Conservation (phyloP, 1,140 invertebrate genomes). For the Chlorops oryzae region DNA sequence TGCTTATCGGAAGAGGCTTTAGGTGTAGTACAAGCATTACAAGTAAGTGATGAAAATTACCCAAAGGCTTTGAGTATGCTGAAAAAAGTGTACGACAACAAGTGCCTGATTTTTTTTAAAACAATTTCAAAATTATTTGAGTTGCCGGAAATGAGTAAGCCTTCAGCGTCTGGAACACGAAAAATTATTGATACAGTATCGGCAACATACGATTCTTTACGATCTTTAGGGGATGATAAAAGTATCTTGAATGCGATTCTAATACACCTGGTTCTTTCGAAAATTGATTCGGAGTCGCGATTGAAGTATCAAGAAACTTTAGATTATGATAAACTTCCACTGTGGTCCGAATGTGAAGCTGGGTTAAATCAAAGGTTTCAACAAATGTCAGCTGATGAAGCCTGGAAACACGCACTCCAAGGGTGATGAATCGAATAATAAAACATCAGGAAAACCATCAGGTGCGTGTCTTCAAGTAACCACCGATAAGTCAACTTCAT, state of each 20-base stretch:
- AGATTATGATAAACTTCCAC: slow-evolving; percentile 7
- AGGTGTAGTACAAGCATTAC: slow-evolving; percentile 9
- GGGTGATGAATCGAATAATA: slow-evolving; percentile 1
- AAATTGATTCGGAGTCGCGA: slow-evolving; percentile 7
- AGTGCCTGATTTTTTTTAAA: slow-evolving; percentile 7
- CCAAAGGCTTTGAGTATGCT: slow-evolving; percentile 10
- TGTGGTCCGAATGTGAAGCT: slow-evolving; percentile 11
- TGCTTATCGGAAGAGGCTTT: too few species aligned
- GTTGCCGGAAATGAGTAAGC: slow-evolving; percentile 1
- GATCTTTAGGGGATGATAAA: slow-evolving; percentile 11
- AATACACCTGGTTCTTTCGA: slow-evolving; percentile 12
- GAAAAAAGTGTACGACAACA: slow-evolving; percentile 12
- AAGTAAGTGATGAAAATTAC: slow-evolving; percentile 8
- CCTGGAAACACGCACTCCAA: neutral
- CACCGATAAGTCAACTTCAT: too few species aligned
- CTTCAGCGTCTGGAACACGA: slow-evolving; percentile 4
- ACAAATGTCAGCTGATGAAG: slow-evolving; percentile 12
- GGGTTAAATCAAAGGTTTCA: slow-evolving; percentile 7
- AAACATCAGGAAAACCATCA: too few species aligned
- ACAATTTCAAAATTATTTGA: neutral
- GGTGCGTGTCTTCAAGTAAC: too few species aligned
- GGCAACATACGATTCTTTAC: slow-evolving; percentile 10
- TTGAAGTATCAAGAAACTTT: slow-evolving; percentile 10
- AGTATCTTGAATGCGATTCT: slow-evolving; percentile 2
- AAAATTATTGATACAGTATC: slow-evolving; percentile 9